These are phyloP conservation scores for Elegia similella DNA, from an alignment of 2,888 invertebrate genomes.

Conservation along the genomic window DNA sequence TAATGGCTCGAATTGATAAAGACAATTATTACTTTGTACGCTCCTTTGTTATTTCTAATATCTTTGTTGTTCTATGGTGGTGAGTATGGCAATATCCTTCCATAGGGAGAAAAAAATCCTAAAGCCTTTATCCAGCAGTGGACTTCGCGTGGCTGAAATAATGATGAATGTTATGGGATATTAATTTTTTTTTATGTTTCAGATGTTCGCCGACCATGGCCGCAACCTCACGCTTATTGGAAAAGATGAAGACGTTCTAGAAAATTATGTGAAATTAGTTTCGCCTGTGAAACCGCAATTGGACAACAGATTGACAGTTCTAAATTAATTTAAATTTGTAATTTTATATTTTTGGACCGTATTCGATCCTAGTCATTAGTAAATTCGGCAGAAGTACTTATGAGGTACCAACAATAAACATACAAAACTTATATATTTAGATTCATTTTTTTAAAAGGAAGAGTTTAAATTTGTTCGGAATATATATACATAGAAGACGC, in stretches of 20 bases:
- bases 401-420: neutral
- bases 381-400: neutral
- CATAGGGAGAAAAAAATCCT: too few species aligned
- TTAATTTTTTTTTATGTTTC: slow-evolving; percentile 31
- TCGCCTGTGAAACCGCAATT: slow-evolving; percentile 75
- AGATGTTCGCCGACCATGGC: slow-evolving; percentile 66
- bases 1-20: too few species aligned
- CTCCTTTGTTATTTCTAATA: too few species aligned
- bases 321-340: slow-evolving; percentile 38
- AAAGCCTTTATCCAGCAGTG: too few species aligned
- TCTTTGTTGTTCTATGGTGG: too few species aligned
- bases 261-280: slow-evolving; percentile 67
- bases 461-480: too few species aligned
- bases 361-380: neutral
- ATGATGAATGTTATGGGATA: too few species aligned
- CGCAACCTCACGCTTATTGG: slow-evolving; percentile 62
- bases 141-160: too few species aligned
- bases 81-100: too few species aligned
- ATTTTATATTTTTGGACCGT: slow-evolving; percentile 2
- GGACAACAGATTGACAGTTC: slow-evolving; percentile 76
- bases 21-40: too few species aligned
- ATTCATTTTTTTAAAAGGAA: neutral
- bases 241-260: slow-evolving; percentile 74
- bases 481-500: too few species aligned
- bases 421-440: neutral